phyloP scores from a whole-genome alignment of 2,888 invertebrate species.

The Eristalinus aeneus region DNA sequence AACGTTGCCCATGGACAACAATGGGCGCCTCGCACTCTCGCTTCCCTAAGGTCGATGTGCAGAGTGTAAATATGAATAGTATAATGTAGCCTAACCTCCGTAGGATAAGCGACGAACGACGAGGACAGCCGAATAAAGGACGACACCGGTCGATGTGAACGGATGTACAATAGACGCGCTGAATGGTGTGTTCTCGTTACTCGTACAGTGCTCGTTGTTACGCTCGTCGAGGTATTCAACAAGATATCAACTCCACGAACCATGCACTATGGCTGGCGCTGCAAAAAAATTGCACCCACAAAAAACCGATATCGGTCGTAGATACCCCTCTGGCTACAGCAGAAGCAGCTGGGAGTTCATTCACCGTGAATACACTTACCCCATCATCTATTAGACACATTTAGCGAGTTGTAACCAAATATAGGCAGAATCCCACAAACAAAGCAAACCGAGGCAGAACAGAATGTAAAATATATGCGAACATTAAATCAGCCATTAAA shows the following conservation, averaged over 20 bases:
- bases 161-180: neutral
- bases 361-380: neutral
- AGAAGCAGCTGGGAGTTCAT: neutral
- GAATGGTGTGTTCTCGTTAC: neutral
- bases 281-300: neutral
- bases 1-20: neutral
- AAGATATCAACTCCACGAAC: neutral
- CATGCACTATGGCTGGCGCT: neutral
- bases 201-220: neutral
- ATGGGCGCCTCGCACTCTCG: neutral
- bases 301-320: neutral
- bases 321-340: neutral
- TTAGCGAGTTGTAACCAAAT: conserved; percentile 13
- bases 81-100: neutral
- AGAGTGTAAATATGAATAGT: neutral
- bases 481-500: conserved; percentile 51
- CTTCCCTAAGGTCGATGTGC: neutral
- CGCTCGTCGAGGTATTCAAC: neutral
- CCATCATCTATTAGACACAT: conserved; percentile 17
- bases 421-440: neutral
- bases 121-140: neutral
- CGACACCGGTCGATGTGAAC: neutral
- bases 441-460: neutral
- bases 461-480: conserved; percentile 40
- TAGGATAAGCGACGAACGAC: neutral